Conservation (phyloP, 1,140 invertebrate genomes). For the Linepithema humile region DNA sequence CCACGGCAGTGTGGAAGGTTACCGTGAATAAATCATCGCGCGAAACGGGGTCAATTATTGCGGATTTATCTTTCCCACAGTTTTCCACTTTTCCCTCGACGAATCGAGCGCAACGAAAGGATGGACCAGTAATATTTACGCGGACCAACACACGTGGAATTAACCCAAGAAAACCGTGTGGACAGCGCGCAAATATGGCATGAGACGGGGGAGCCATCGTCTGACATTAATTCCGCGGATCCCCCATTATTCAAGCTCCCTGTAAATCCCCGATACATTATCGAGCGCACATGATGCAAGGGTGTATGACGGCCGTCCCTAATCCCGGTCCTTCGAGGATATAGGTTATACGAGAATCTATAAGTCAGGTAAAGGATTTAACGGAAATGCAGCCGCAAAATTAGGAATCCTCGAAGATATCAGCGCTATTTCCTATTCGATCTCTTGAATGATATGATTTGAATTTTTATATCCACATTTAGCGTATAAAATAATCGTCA, state of each 20-base stretch:
- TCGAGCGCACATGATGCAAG: not conserved
- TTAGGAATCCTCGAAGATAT: not conserved
- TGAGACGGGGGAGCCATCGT: not conserved
- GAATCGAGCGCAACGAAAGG: not conserved
- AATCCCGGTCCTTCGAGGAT: constrained; percentile 5
- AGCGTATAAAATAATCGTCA: not conserved
- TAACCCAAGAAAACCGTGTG: not conserved
- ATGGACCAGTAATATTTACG: constrained; percentile 22
- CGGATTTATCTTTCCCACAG: constrained; percentile 11
- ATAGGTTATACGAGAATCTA: not conserved
- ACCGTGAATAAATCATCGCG: constrained; percentile 36
- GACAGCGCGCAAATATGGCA: not conserved
- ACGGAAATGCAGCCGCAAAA: not conserved
- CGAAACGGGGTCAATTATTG: constrained; percentile 43
- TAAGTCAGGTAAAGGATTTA: constrained; percentile 15
- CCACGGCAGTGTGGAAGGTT: not conserved
- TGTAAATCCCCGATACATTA: constrained; percentile 29
- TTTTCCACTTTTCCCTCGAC: not conserved
- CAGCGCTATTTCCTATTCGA: not conserved
- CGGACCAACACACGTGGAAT: not conserved
- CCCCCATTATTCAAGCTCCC: constrained; percentile 23
- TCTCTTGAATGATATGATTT: not conserved
- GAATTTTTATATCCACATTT: not conserved
- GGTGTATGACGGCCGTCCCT: not conserved
- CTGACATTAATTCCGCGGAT: constrained; percentile 14